These are phyloP conservation scores for Nasua narica DNA, from an alignment of 2,797 vertebrate species.

Conservation along the genomic window DNA sequence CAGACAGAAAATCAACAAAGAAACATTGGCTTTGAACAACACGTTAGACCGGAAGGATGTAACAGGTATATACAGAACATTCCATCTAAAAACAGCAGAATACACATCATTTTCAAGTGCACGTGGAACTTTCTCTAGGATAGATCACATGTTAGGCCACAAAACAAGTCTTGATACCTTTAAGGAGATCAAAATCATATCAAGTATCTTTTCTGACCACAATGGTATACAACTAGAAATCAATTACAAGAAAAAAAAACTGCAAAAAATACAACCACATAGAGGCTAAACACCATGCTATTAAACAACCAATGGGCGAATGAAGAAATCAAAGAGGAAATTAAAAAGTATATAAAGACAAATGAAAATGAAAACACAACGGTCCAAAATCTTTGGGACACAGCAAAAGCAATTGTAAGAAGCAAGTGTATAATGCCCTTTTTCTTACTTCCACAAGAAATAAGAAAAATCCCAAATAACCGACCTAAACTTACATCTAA, in stretches of 20 bases:
- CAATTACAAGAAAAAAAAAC: neutral
- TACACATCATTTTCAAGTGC: neutral
- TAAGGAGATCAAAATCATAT: neutral
- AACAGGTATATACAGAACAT: neutral
- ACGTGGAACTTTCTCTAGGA: neutral
- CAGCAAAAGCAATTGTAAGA: neutral
- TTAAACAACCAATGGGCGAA: neutral
- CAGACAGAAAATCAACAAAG: neutral
- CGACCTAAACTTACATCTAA: neutral
- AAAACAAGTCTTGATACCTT: neutral
- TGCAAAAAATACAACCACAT: neutral
- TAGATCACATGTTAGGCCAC: neutral
- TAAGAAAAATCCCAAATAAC: neutral
- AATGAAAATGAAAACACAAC: neutral
- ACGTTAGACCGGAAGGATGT: neutral
- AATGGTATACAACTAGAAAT: neutral
- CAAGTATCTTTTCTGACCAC: neutral
- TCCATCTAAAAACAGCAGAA: neutral
- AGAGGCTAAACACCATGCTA: neutral
- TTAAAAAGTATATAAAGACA: neutral
- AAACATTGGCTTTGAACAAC: neutral
- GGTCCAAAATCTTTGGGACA: neutral
- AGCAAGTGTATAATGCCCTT: neutral
- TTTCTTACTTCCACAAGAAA: neutral
- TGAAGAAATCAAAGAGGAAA: neutral